These are phyloP conservation scores for Tylochromis polylepis DNA, from an alignment of 2,113 vertebrate species.

Conservation along the genomic window DNA sequence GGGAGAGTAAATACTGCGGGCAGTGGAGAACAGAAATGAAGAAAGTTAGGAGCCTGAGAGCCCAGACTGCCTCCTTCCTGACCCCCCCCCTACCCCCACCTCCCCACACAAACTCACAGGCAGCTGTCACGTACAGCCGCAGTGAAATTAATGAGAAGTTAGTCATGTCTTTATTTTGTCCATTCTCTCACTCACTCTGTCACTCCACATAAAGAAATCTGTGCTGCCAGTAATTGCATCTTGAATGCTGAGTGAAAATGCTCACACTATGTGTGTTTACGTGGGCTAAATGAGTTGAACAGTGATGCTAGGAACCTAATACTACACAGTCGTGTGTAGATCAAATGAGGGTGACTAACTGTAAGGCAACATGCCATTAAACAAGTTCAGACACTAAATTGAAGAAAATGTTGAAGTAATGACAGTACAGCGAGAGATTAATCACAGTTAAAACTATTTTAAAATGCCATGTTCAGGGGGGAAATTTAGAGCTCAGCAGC, in stretches of 20 bases:
- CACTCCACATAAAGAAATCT: constrained; percentile 47
- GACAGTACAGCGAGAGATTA: neutral
- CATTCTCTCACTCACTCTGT: constrained; percentile 38
- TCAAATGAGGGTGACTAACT: constrained; percentile 11
- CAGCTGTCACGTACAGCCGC: constrained; percentile 44
- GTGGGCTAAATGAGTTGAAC: constrained; percentile 44
- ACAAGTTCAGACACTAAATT: neutral
- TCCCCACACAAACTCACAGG: constrained; percentile 24
- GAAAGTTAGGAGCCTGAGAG: constrained; percentile 16
- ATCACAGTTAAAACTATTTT: neutral
- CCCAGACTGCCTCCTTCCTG: constrained; percentile 9
- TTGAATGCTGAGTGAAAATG: constrained; percentile 40
- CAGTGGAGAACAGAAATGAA: constrained; percentile 18
- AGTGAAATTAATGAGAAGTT: constrained; percentile 60
- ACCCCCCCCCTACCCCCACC: neutral
- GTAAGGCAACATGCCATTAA: constrained; percentile 9
- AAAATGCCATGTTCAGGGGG: neutral
- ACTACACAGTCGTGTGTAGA: constrained; percentile 14
- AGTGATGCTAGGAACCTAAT: constrained; percentile 30
- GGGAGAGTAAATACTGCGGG: constrained; percentile 43
- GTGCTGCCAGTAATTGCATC: constrained; percentile 50
- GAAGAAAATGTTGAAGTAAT: neutral
- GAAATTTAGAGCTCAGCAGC: neutral
- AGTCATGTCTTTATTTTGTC: constrained; percentile 51
- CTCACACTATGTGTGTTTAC: constrained; percentile 32